Conservation (phyloP, 2,888 invertebrate species). For the Archaeoteleia sp. region DNA sequence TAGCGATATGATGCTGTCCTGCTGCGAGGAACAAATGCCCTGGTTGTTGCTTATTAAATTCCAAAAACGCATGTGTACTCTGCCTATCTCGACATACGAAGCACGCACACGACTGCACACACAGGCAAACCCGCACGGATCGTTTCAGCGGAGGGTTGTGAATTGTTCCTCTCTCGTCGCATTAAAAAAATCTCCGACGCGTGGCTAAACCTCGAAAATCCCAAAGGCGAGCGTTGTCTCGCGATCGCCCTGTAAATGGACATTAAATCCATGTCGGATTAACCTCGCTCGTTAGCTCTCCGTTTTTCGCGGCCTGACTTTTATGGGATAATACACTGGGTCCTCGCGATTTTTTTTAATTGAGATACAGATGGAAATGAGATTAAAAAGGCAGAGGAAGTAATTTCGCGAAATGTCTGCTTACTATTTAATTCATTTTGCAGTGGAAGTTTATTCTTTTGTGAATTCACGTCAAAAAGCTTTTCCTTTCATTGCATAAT, state of each 20-base stretch:
- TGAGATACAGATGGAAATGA: slow-evolving; percentile 13
- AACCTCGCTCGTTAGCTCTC: slow-evolving; percentile 31
- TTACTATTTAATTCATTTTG: neutral
- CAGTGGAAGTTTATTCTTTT: slow-evolving; percentile 1
- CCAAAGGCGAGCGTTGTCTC: slow-evolving; percentile 38
- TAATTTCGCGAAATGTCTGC: slow-evolving; percentile 1
- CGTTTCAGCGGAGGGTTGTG: slow-evolving; percentile 17
- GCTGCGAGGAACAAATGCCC: slow-evolving; percentile 44
- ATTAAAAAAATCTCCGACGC: slow-evolving; percentile 58
- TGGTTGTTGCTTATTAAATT: slow-evolving; percentile 57
- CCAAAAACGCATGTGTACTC: slow-evolving; percentile 38
- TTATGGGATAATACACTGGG: slow-evolving; percentile 22
- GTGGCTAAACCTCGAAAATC: slow-evolving; percentile 48
- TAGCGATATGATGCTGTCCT: slow-evolving; percentile 25
- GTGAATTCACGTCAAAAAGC: neutral
- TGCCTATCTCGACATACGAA: slow-evolving; percentile 22
- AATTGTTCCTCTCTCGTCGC: slow-evolving; percentile 46
- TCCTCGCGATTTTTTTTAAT: slow-evolving; percentile 29
- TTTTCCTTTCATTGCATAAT: neutral
- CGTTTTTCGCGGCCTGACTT: slow-evolving; percentile 24
- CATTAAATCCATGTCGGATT: slow-evolving; percentile 42
- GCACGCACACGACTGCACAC: slow-evolving; percentile 17
- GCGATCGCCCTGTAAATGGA: slow-evolving; percentile 38
- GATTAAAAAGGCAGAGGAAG: slow-evolving; percentile 26
- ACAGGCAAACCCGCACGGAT: slow-evolving; percentile 3